Base-by-base conservation (phyloP, 2,888 invertebrate species). In the Sericinus montela region DNA sequence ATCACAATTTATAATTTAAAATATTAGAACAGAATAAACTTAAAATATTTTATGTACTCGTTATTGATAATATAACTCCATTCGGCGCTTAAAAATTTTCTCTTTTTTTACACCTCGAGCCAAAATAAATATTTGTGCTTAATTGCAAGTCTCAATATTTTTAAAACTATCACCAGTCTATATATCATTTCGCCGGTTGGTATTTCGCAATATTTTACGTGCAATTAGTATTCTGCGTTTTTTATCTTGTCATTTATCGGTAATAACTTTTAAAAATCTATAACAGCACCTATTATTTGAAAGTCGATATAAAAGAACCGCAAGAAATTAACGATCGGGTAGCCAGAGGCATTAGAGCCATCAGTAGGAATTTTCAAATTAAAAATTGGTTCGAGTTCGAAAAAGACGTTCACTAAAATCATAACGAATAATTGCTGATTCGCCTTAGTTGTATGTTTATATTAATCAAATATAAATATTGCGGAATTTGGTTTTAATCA, bases 261-360 rank as follows among this genome's bases (percentile, higher is more conserved):
- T 45, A 45, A 45, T 45, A 50, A 50, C 41, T 50, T 45, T 48
- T 37, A 46, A 42, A 48, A 55, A 54, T 54, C 46, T 48, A 46
- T 53, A 57, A 48, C 53, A 49, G 53, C 45, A 52, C 49, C 54
- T 56, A 54, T 55, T 54, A 59, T 56, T 54, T 49, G 19, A 53
- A 56, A 62, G 59, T 60, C 60, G 59, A 60, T 62, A 60, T 59
- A 59, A 58, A 57, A 57, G 53, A 61, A 56, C 57, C 52, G 55
- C 49, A 60, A 59, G 53, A 54, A n/a, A 57, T 61, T 56, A 58
- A 51, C 47, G 49, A 37, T 35, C 15, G 37, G 28, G 51, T 55
- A 42, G 59, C 63, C 60, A 51, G 53, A 41, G 56, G 65, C 65
- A 48, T 40, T 53, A 38, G 48, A 50, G 52, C 55, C 58, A 55